These are phyloP conservation scores for Clavelina lepadiformis DNA, from an alignment of 23 tunicate species.

Conservation along the genomic window DNA sequence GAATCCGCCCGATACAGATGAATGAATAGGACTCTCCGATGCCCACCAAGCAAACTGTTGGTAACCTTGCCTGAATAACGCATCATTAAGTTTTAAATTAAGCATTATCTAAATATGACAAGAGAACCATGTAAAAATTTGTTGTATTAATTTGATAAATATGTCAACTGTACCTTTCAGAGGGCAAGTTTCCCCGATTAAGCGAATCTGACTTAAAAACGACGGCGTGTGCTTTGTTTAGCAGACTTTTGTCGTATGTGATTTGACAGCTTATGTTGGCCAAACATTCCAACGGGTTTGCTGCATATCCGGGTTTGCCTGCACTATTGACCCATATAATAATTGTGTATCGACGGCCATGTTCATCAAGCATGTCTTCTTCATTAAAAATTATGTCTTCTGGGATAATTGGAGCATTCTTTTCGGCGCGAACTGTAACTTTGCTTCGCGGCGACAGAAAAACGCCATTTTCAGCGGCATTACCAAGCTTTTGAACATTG, in stretches of 20 bases:
- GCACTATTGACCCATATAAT: slow-evolving; percentile 19
- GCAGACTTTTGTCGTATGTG: slow-evolving; percentile 24
- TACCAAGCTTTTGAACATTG: too few relatives aligned
- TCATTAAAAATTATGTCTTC: slow-evolving; percentile 23
- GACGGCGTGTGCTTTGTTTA: slow-evolving; percentile 49
- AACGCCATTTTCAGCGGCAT: too few relatives aligned
- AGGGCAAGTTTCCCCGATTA: too few relatives aligned
- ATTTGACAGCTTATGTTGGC: slow-evolving; percentile 67
- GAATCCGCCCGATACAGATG: slow-evolving; percentile 15
- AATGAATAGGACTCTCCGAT: slow-evolving; percentile 47
- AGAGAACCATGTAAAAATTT: too few relatives aligned
- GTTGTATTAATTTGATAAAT: too few relatives aligned
- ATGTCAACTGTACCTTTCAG: too few relatives aligned
- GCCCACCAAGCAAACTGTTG: slow-evolving; percentile 55
- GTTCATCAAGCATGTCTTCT: slow-evolving; percentile 54
- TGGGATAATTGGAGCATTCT: too few relatives aligned
- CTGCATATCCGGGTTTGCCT: slow-evolving; percentile 69
- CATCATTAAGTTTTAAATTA: too few relatives aligned
- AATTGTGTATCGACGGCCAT: slow-evolving; percentile 36
- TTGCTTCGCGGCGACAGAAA: too few relatives aligned
- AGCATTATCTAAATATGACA: too few relatives aligned
- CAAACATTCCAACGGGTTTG: slow-evolving; percentile 77
- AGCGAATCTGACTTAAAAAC: too few relatives aligned
- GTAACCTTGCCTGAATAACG: slow-evolving; percentile 26
- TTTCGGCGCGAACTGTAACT: too few relatives aligned